phyloP scores from a whole-genome alignment of 2,113 vertebrate genomes.

The Pituophis catenifer region DNA sequence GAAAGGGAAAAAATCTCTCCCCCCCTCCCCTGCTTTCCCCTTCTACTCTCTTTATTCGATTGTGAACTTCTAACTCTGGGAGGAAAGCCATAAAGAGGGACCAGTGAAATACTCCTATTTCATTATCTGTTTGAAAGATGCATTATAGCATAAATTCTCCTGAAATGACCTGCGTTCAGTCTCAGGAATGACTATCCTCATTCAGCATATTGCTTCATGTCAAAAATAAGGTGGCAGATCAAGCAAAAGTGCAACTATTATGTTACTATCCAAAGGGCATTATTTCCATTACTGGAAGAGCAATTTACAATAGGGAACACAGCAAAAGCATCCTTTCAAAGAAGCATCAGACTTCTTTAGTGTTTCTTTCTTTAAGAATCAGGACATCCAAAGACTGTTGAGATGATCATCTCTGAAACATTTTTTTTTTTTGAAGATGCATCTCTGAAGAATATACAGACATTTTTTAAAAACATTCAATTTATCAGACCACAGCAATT shows the following conservation, averaged over 20 bases:
- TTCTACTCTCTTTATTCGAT: neutral
- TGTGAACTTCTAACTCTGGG: neutral
- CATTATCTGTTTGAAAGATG: neutral
- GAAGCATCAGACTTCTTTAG: neutral
- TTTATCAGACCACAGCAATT: neutral
- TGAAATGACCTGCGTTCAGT: neutral
- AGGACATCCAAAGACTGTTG: neutral
- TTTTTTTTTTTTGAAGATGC: neutral
- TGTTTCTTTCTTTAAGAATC: neutral
- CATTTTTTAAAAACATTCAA: neutral
- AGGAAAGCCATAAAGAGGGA: neutral
- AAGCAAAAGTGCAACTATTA: neutral
- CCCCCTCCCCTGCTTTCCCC: neutral
- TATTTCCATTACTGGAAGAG: neutral
- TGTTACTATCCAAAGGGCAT: neutral
- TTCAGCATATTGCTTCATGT: neutral
- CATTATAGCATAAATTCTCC: neutral
- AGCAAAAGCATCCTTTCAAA: neutral
- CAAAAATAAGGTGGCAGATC: neutral
- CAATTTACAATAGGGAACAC: conserved; percentile 7
- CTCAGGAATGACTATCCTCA: neutral
- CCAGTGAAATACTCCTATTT: neutral
- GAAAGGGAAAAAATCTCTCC: neutral
- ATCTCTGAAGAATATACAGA: neutral
- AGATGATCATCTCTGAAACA: neutral